phyloP scores from a whole-genome alignment of 2,888 invertebrate genomes.

The Orthosia gracilis region DNA sequence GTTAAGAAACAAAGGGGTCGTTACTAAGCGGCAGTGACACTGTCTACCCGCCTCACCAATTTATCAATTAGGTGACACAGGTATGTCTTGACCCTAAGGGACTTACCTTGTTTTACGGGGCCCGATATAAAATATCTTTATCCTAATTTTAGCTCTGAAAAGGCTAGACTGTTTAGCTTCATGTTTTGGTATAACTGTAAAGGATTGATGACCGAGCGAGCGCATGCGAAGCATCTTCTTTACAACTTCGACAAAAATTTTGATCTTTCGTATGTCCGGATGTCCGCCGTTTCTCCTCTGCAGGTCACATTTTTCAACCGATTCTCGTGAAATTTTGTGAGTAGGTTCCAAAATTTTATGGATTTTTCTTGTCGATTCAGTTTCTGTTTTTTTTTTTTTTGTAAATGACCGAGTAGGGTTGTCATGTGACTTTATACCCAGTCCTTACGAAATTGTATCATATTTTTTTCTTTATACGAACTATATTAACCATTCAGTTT shows the following conservation, averaged over 20 bases:
- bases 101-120: constrained; percentile 33
- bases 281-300: no score
- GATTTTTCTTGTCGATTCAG: no score
- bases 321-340: no score
- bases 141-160: constrained; percentile 24
- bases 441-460: background rate
- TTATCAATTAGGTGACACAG: constrained; percentile 54
- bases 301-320: no score
- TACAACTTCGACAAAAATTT: no score
- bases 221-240: no score
- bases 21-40: constrained; percentile 52
- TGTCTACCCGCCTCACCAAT: constrained; percentile 48
- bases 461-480: background rate
- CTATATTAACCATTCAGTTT: background rate
- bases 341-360: no score
- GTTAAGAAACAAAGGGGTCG: constrained; percentile 51
- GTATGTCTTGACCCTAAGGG: constrained; percentile 46
- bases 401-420: no score
- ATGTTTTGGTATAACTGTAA: constrained; percentile 1
- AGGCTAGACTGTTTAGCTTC: background rate
- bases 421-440: no score
- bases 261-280: no score
- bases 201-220: background rate
- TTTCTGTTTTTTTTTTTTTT: no score
- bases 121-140: constrained; percentile 36